Conservation (phyloP, 2,888 invertebrate genomes). For the Magallana nippona region DNA sequence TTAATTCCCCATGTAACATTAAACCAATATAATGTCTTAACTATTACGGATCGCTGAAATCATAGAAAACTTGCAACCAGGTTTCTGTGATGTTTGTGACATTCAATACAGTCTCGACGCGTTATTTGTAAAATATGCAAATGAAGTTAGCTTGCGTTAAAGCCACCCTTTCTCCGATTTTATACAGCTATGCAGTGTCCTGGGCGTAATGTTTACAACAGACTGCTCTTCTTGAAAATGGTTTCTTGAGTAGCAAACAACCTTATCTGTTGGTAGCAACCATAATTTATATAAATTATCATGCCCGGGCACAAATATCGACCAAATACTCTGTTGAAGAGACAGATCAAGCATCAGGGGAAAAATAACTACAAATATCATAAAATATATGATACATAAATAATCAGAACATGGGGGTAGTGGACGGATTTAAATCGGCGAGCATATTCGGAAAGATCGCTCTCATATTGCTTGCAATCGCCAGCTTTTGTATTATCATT, state of each 20-base stretch:
- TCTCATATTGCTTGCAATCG: conserved; percentile 53
- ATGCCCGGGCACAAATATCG: neutral
- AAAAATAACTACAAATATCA: neutral
- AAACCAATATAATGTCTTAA: no score
- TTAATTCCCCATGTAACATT: no score
- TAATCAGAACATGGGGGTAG: conserved; percentile 51
- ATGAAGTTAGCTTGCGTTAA: no score
- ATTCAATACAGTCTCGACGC: no score
- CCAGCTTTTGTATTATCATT: conserved; percentile 55
- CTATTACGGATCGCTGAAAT: no score
- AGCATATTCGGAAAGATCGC: conserved; percentile 57
- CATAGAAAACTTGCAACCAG: no score
- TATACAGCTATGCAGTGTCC: no score
- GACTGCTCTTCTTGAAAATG: neutral
- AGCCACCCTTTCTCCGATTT: no score
- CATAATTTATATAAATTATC: conserved; percentile 17
- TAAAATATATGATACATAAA: neutral
- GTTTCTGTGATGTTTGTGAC: no score
- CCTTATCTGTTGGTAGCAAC: conserved; percentile 21
- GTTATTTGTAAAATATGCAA: no score
- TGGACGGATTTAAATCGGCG: conserved; percentile 57
- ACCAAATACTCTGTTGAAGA: conserved; percentile 16
- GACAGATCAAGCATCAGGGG: neutral
- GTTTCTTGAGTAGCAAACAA: neutral
- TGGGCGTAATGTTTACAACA: no score